These are phyloP conservation scores for Andricus curvator DNA, from an alignment of 2,888 invertebrate species.

Conservation along the genomic window DNA sequence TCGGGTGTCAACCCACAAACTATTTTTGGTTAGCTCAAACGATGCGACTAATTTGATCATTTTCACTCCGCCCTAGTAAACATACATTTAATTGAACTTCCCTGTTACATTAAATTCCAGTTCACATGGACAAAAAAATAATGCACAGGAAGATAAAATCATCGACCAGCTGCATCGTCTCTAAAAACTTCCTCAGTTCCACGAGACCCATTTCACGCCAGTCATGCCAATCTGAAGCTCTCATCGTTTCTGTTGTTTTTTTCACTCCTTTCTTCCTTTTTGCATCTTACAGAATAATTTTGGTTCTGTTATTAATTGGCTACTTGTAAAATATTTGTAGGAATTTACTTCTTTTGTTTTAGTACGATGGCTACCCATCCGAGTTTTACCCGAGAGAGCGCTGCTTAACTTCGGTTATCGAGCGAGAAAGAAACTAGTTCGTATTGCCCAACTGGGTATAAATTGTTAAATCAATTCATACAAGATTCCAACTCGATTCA, in stretches of 20 bases:
- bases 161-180: conserved; percentile 22
- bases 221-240: conserved; percentile 22
- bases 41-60: too few relatives aligned
- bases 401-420: too few relatives aligned
- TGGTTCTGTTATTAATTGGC: not conserved
- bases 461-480: too few relatives aligned
- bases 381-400: too few relatives aligned
- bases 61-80: not conserved
- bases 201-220: conserved; percentile 34
- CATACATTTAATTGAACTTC: conserved; percentile 6
- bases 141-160: conserved; percentile 33
- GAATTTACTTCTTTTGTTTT: too few relatives aligned
- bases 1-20: too few relatives aligned
- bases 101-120: not conserved
- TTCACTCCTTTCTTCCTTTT: not conserved
- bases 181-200: conserved; percentile 16
- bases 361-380: too few relatives aligned
- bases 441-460: too few relatives aligned
- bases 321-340: not conserved
- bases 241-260: not conserved
- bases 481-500: too few relatives aligned
- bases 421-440: too few relatives aligned
- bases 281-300: not conserved
- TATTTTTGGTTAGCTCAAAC: too few relatives aligned
- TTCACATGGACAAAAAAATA: not conserved